phyloP scores from a whole-genome alignment of 2,888 invertebrate species.

The Pycnomerus fuliginosus region DNA sequence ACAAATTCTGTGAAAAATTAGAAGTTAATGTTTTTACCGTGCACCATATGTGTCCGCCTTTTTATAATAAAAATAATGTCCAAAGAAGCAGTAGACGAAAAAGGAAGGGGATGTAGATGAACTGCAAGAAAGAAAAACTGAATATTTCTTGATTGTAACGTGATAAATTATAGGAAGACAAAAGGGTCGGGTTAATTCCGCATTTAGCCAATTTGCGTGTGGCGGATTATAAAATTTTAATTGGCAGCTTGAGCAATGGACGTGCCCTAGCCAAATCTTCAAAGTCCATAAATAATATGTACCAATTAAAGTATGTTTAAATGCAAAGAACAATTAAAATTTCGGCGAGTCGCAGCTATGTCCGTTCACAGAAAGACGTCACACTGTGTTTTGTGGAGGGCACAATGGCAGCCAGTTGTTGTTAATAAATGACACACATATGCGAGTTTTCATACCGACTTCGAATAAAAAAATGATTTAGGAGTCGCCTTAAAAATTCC shows the following conservation, averaged over 20 bases:
- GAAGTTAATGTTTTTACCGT: no score
- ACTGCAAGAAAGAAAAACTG: no score
- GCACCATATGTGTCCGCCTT: no score
- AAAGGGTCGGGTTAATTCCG: no score
- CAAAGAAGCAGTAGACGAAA: no score
- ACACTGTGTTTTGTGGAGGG: constrained; percentile 16
- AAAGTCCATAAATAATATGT: constrained; percentile 17
- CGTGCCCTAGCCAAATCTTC: constrained; percentile 5
- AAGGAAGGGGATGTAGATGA: no score
- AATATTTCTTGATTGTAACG: no score
- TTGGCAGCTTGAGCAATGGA: constrained; percentile 20
- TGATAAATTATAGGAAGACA: no score
- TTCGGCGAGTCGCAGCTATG: constrained; percentile 24
- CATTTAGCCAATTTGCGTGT: no score
- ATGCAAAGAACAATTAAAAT: constrained; percentile 28
- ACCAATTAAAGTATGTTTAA: constrained; percentile 30
- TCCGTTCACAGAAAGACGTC: constrained; percentile 15
- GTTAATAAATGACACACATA: constrained; percentile 27
- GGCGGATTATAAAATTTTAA: constrained; percentile 21
- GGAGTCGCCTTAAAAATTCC: constrained; percentile 16
- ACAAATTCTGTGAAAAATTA: no score
- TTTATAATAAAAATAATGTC: no score
- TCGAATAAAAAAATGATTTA: constrained; percentile 30
- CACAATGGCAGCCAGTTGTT: constrained; percentile 19
- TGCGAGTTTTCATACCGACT: constrained; percentile 21